Conservation (phyloP, 2,888 invertebrate species). For the Chaetogeoica ovagalla region DNA sequence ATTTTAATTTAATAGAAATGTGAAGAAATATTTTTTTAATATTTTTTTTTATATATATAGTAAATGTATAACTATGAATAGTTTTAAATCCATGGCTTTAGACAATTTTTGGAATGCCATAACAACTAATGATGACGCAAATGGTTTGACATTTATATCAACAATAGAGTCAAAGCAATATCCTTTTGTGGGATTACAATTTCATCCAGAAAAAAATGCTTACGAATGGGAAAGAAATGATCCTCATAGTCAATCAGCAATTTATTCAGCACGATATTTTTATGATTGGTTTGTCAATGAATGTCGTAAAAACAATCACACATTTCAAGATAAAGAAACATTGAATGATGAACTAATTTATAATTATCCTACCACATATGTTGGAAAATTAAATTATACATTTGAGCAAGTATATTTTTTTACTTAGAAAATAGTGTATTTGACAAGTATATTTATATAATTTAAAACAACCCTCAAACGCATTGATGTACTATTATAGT, state of each 20-base stretch:
- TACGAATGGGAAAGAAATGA: slow-evolving; percentile 48
- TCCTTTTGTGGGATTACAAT: slow-evolving; percentile 54
- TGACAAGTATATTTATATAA: neutral
- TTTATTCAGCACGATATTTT: slow-evolving; percentile 51
- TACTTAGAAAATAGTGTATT: neutral
- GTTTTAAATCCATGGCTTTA: neutral
- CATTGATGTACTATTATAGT: too few species aligned
- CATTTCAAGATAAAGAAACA: neutral
- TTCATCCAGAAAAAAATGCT: slow-evolving; percentile 54
- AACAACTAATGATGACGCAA: slow-evolving; percentile 26
- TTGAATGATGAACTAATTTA: slow-evolving; percentile 21
- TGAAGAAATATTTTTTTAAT: neutral
- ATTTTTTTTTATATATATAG: slow-evolving; percentile 19
- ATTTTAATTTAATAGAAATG: too few species aligned
- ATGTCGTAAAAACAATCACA: slow-evolving; percentile 40
- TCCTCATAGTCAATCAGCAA: slow-evolving; percentile 34
- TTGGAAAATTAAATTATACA: neutral
- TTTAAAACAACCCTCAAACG: neutral
- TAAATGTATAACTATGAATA: slow-evolving; percentile 17
- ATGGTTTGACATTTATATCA: slow-evolving; percentile 51
- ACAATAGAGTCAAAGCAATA: slow-evolving; percentile 51
- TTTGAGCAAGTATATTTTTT: slow-evolving; percentile 41
- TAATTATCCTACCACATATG: slow-evolving; percentile 19
- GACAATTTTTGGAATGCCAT: slow-evolving; percentile 40
- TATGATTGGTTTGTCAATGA: slow-evolving; percentile 45